Evolutionary conservation across 2,113 vertebrate species (phyloP), one percentile per base, ranked within the genome.

Genomic region (Oncorhynchus nerka): DNA sequence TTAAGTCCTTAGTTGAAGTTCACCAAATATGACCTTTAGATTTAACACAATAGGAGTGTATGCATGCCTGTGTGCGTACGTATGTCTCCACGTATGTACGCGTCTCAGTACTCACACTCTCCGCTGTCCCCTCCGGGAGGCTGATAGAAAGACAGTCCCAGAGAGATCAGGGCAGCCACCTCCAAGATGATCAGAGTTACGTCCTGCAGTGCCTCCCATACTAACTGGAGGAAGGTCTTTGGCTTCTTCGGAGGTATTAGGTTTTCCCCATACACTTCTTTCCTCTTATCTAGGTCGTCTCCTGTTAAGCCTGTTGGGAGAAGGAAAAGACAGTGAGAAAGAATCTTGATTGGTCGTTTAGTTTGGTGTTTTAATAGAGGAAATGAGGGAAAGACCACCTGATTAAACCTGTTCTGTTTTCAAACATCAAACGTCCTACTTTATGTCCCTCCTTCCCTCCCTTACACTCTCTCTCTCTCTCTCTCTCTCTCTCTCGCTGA

Each of bases 211-310:
- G 98, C 98, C 92, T 99, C 98, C 98, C 98, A 99, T 77, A 99
- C 96, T 83, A 99, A 95, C 90, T 99, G 96, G 91, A 99, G 90
- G 94, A 99, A 99, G 81, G 97, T 99, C 97, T 99, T 99, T 96
- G 97, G 96, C 97, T 97, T 99, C 94, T 99, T 99, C 93, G 98
- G 98, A 97, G 98, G 97, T 96, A 99, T 99, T 92, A 99, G 93
- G 94, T 99, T 99, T 94, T 91, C 87, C 87, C 97, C 98, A 89
- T 93, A 99, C 91, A 96, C 87, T 93, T 96, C 96, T 95, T 89
- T 97, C 92, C 98, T 96, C 88, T 98, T 98, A 88, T 98, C 97
- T 90, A 99, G 90, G 90, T 99, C 90, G 20, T 91, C 93, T 75
- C 96, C 97, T 0, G 94, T 89, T 85, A 99, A 94, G 87, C 98